phyloP scores from a whole-genome alignment of 2,113 vertebrate species.

The Sander lucioperca region DNA sequence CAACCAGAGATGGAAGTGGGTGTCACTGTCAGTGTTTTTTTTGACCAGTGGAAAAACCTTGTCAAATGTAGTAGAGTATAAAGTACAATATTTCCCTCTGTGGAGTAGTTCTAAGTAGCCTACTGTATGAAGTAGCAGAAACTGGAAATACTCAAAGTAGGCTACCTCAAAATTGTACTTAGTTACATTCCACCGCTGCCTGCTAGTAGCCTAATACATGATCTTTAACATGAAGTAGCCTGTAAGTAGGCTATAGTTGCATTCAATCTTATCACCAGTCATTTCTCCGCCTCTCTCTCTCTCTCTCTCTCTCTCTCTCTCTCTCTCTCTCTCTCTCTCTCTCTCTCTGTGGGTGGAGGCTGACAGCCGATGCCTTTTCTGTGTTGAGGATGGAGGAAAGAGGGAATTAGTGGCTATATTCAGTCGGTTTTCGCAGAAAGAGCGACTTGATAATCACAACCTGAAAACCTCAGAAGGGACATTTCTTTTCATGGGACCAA shows the following conservation, averaged over 20 bases:
- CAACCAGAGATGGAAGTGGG: no score
- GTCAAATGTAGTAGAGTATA: no score
- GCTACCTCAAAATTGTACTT: not conserved
- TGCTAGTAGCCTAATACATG: not conserved
- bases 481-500: conserved; percentile 29
- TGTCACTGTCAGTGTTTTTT: rapidly evolving
- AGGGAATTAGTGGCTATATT: conserved; percentile 43
- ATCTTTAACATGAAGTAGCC: not conserved
- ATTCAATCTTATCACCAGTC: not conserved
- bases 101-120: no score
- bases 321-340: conserved; percentile 43
- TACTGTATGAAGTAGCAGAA: no score
- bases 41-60: no score
- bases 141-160: no score
- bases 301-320: conserved; percentile 17
- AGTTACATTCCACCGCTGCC: not conserved
- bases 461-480: not conserved
- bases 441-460: conserved; percentile 13
- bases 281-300: conserved; percentile 13
- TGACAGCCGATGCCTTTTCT: conserved; percentile 50
- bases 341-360: conserved; percentile 71
- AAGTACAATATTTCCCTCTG: no score
- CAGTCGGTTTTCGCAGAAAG: conserved; percentile 19
- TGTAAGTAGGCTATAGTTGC: not conserved
- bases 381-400: conserved; percentile 64